phyloP scores from a whole-genome alignment of 2,113 vertebrate species.

The Trematocara zebra region DNA sequence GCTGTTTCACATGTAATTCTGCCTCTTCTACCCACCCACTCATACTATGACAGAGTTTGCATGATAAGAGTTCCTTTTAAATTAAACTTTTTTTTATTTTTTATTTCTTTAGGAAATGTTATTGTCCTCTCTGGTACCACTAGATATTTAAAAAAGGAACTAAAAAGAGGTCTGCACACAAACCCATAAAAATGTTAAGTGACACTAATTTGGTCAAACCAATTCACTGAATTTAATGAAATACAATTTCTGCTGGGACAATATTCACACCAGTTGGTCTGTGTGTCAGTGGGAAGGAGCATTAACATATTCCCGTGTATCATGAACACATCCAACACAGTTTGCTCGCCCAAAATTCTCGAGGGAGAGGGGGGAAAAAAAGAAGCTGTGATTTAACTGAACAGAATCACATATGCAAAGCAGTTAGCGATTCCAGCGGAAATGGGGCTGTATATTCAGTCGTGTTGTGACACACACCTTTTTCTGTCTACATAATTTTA shows the following conservation, averaged over 20 bases:
- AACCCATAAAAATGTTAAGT: slow-evolving; percentile 6
- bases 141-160: background rate
- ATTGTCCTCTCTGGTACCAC: background rate
- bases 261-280: slow-evolving; percentile 22
- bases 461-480: background rate
- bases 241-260: slow-evolving; percentile 18
- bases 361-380: background rate
- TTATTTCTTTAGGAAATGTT: background rate
- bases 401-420: background rate
- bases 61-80: background rate
- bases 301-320: slow-evolving; percentile 23
- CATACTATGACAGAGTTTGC: background rate
- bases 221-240: slow-evolving; percentile 35
- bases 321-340: background rate
- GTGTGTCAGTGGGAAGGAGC: background rate
- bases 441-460: background rate
- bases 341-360: slow-evolving; percentile 7
- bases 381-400: slow-evolving; percentile 1
- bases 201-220: slow-evolving; percentile 35
- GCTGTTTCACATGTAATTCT: slow-evolving; percentile 15
- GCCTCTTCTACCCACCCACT: background rate
- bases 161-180: background rate
- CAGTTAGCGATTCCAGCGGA: background rate
- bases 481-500: slow-evolving; percentile 15
- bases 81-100: background rate